Evolutionary conservation across 2,888 invertebrate genomes (phyloP), one percentile per base, ranked within the genome.

Genomic region (Zaprionus obscuricornis): DNA sequence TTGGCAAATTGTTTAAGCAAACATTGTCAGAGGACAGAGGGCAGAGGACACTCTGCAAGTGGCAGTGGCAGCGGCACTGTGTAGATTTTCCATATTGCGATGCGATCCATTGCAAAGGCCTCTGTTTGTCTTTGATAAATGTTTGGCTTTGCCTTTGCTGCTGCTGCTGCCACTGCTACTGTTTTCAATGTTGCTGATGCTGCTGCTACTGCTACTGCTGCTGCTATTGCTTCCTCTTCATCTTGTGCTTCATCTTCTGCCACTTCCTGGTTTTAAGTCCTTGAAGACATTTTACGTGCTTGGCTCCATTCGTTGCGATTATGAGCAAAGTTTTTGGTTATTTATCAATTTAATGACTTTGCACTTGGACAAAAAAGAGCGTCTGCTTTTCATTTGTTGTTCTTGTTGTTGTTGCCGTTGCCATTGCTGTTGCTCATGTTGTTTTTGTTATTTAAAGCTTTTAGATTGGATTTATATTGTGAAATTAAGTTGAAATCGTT

Each of bases 311-410:
- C 47, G 37, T 20, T 62, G 67, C 82, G 82, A 82, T 78, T 78
- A 78, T 78, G 78, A 82, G 78, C 75, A 83, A 79, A 79, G 59
- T 83, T 81, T 67, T 78, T 66, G 67, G 81, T 66, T 81, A 81
- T 81, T 79, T 83, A 81, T 81, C 81, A 81, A 83, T 83, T 81
- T 81, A 83, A 83, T 81, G 77, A 65, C 84, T 74, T 67, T 66
- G 60, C 59, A 64, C 66, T 66, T 64, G 71, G 56, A 58, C 66
- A 46, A n/a, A n/a, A n/a, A 14, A 8, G 11, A 36, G 16, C 43
- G 46, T 27, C 59, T 43, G 45, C 37, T 39, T 22, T 31, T 20
- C 20, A n/a, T n/a, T 18, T 42, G 6, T 18, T 5, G 5, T n/a
- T 7, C 2, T 13, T 17, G 5, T 33, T 24, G 0, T 55, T 29